phyloP scores from a whole-genome alignment of 2,113 vertebrate genomes.

The Mionectes macconnelli region DNA sequence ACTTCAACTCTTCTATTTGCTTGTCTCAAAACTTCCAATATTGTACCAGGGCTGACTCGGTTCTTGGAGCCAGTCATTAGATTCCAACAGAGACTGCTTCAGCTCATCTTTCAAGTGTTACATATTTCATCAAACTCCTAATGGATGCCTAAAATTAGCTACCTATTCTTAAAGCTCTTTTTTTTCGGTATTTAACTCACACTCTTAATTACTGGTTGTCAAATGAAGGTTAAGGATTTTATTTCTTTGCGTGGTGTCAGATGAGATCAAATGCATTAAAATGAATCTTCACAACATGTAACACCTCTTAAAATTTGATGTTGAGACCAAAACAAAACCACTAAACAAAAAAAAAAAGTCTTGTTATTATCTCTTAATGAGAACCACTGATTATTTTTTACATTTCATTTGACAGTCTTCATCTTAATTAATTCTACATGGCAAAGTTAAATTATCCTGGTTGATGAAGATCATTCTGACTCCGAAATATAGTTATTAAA shows the following conservation, averaged over 20 bases:
- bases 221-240: slow-evolving; percentile 19
- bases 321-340: slow-evolving; percentile 14
- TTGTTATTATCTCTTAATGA: slow-evolving; percentile 39
- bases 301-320: slow-evolving; percentile 15
- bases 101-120: neutral
- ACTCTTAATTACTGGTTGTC: slow-evolving; percentile 11
- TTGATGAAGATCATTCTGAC: slow-evolving; percentile 35
- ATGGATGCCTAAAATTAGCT: neutral
- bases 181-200: neutral
- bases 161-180: neutral
- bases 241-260: slow-evolving; percentile 14
- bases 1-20: neutral
- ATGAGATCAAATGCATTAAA: slow-evolving; percentile 16
- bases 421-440: slow-evolving; percentile 21
- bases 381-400: slow-evolving; percentile 53
- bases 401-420: slow-evolving; percentile 31
- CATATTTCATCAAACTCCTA: neutral
- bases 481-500: slow-evolving; percentile 6
- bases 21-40: neutral
- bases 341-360: slow-evolving; percentile 10
- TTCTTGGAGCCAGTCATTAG: neutral
- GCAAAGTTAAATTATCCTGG: slow-evolving; percentile 29
- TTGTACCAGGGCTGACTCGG: neutral
- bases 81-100: neutral
- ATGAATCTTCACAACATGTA: neutral